Evolutionary conservation across 2,888 invertebrate species (phyloP).

Genomic region (Leptopterna dolabrata): DNA sequence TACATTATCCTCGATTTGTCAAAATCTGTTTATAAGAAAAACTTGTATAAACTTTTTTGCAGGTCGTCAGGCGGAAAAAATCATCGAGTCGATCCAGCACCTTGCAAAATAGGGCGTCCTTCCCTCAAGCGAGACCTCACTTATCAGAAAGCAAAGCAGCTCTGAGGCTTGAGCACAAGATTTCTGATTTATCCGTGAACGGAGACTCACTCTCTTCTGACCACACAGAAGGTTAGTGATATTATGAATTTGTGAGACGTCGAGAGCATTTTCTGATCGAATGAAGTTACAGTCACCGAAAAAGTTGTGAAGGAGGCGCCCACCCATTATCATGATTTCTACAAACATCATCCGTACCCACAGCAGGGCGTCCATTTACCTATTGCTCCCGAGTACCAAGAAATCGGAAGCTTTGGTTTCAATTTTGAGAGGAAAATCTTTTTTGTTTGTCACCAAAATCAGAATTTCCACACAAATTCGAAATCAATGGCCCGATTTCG

Average conservation of each 20-base stretch:
- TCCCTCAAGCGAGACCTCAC: constrained; percentile 73
- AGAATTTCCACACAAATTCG: too few species aligned
- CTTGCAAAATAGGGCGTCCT: constrained; percentile 67
- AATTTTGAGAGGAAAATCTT: too few species aligned
- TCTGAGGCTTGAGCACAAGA: constrained; percentile 69
- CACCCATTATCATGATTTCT: too few species aligned
- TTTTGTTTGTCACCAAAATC: too few species aligned
- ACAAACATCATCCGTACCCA: too few species aligned
- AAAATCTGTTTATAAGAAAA: too few species aligned
- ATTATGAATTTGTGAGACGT: background rate
- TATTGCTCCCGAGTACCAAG: too few species aligned
- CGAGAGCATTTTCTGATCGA: background rate
- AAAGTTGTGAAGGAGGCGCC: background rate
- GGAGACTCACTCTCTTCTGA: constrained; percentile 65
- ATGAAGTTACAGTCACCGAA: background rate
- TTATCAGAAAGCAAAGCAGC: constrained; percentile 69
- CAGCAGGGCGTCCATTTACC: too few species aligned
- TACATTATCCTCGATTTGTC: too few species aligned
- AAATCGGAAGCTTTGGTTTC: too few species aligned
- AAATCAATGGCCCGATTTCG: too few species aligned
- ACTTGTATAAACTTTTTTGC: background rate
- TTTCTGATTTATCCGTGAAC: constrained; percentile 66
- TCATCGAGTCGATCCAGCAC: constrained; percentile 48
- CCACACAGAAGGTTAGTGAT: constrained; percentile 53
- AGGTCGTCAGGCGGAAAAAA: constrained; percentile 56